phyloP scores from a whole-genome alignment of 2,797 vertebrate genomes.

The Manis crassicaudata region DNA sequence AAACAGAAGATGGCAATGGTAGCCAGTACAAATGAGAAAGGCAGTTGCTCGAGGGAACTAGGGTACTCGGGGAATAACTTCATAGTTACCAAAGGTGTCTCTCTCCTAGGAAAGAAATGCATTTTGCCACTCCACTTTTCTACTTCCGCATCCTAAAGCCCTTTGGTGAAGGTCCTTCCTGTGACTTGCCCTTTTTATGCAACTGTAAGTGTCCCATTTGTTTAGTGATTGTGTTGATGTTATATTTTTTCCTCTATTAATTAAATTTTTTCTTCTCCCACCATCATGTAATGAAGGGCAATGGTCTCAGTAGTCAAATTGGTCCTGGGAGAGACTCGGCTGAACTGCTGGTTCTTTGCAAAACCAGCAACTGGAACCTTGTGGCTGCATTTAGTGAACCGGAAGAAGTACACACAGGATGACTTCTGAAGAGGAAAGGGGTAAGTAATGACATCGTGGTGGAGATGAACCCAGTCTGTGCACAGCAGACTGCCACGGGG shows the following conservation, averaged over 20 bases:
- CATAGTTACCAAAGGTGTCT: not conserved
- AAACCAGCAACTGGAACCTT: not conserved
- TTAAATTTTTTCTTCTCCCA: not conserved
- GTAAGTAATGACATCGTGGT: fast-evolving
- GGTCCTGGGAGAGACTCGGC: not conserved
- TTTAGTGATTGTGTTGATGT: not conserved
- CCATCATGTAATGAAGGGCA: not conserved
- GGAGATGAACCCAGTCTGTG: too few species aligned
- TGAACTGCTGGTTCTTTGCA: not conserved
- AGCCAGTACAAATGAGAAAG: not conserved
- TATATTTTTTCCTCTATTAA: not conserved
- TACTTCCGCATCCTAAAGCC: not conserved
- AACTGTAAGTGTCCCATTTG: not conserved
- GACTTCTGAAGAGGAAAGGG: not conserved
- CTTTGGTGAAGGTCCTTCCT: not conserved
- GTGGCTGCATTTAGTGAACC: not conserved
- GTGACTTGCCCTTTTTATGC: fast-evolving
- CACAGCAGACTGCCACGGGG: fast-evolving
- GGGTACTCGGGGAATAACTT: not conserved
- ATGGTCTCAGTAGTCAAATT: not conserved
- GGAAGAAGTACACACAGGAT: not conserved
- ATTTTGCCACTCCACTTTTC: not conserved
- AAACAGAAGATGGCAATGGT: not conserved
- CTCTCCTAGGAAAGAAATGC: not conserved
- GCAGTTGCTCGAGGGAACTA: not conserved